phyloP scores from a whole-genome alignment of 1,140 invertebrate species.

The Achatina immaculata region DNA sequence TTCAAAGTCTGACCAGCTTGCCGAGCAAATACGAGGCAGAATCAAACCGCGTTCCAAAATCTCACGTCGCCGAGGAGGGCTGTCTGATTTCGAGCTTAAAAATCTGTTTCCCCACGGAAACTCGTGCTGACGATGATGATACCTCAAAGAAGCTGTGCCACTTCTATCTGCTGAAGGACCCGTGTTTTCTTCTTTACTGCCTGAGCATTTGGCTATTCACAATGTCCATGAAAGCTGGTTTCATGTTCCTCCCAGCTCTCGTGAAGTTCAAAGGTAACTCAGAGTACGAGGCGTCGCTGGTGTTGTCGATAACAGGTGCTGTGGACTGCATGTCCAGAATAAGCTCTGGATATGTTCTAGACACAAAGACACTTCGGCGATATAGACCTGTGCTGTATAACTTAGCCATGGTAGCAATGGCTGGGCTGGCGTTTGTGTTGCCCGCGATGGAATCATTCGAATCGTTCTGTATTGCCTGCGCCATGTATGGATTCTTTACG shows the following conservation, averaged over 20 bases:
- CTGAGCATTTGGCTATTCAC: constrained; percentile 58
- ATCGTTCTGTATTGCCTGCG: constrained; percentile 46
- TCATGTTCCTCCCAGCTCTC: constrained; percentile 62
- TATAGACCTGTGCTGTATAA: constrained; percentile 55
- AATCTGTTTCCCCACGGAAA: constrained; percentile 37
- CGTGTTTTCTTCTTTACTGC: constrained; percentile 55
- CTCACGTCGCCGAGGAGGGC: neutral
- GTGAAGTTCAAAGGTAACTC: constrained; percentile 50
- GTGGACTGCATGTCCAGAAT: constrained; percentile 53
- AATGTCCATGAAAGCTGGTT: constrained; percentile 53
- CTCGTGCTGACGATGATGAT: neutral
- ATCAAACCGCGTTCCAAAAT: neutral
- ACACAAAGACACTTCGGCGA: constrained; percentile 49
- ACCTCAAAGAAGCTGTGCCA: constrained; percentile 47
- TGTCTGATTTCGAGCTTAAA: constrained; percentile 10
- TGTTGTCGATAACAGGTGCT: constrained; percentile 54
- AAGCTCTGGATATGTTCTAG: constrained; percentile 52
- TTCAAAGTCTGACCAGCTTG: neutral
- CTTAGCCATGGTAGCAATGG: constrained; percentile 50
- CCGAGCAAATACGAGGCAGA: neutral
- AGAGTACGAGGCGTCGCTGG: constrained; percentile 47
- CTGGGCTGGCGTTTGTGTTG: constrained; percentile 46
- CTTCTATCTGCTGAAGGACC: constrained; percentile 54
- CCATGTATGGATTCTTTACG: constrained; percentile 51
- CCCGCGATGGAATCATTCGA: constrained; percentile 46